Evolutionary conservation across 92 coral and sea anemone species (phyloP).

Genomic region (Epizoanthus scotinus): DNA sequence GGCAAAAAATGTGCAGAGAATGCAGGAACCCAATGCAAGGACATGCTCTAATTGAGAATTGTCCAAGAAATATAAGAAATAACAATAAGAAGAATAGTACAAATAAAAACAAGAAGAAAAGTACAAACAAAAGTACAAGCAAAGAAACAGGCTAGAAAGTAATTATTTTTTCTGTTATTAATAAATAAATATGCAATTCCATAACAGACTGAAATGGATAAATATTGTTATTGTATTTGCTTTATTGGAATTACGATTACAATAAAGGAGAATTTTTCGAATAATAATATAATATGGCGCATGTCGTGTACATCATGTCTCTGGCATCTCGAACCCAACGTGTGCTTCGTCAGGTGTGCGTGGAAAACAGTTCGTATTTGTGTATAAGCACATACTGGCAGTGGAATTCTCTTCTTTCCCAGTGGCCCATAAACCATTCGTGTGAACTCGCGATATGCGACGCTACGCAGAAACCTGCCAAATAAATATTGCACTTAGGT

Average conservation of each 20-base stretch:
- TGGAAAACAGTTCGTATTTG: constrained; percentile 30
- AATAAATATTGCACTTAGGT: not conserved
- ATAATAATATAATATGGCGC: not conserved
- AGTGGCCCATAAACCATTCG: constrained; percentile 31
- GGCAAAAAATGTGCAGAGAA: constrained; percentile 20
- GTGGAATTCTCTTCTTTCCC: constrained; percentile 35
- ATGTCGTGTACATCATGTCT: not conserved
- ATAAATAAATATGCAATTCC: not conserved
- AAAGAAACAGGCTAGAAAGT: not conserved
- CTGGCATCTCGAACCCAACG: constrained; percentile 38
- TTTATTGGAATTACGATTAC: not conserved
- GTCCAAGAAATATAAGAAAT: constrained; percentile 37
- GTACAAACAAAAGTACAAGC: not conserved
- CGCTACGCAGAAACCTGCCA: constrained; percentile 7
- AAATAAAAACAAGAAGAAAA: not conserved
- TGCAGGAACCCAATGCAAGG: constrained; percentile 48
- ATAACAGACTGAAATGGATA: not conserved
- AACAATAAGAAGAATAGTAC: not conserved
- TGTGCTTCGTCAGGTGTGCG: constrained; percentile 14
- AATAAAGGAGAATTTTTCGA: not conserved
- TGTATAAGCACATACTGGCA: constrained; percentile 37
- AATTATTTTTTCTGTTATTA: not conserved
- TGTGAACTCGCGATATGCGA: constrained; percentile 21
- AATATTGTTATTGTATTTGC: not conserved
- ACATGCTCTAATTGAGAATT: constrained; percentile 17